These are phyloP conservation scores for Tridacna gigas DNA, from an alignment of 2,888 invertebrate species.

Conservation along the genomic window DNA sequence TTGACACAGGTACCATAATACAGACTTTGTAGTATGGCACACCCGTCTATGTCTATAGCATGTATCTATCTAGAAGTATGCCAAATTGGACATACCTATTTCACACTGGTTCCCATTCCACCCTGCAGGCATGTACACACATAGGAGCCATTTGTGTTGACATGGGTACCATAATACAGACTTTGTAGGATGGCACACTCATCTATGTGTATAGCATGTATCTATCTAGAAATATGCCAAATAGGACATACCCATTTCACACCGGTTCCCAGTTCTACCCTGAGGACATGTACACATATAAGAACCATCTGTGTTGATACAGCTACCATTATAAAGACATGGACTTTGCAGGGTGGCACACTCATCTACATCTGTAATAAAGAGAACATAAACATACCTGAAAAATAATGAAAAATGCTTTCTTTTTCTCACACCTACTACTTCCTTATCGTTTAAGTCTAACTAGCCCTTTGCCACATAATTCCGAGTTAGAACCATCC, in stretches of 20 bases:
- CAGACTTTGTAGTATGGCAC: constrained; percentile 32
- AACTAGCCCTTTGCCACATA: too few species aligned
- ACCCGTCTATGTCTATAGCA: constrained; percentile 45
- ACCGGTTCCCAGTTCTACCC: constrained; percentile 59
- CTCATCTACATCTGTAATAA: constrained; percentile 42
- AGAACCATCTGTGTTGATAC: constrained; percentile 63
- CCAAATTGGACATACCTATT: constrained; percentile 45
- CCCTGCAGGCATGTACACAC: constrained; percentile 62
- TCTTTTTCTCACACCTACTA: too few species aligned
- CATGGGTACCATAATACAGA: constrained; percentile 62
- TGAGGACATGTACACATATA: constrained; percentile 63
- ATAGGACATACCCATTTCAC: constrained; percentile 36
- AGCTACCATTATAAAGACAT: constrained; percentile 65
- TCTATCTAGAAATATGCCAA: background rate
- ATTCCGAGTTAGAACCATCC: too few species aligned
- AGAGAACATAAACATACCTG: background rate
- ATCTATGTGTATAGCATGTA: constrained; percentile 55
- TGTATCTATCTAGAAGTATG: background rate
- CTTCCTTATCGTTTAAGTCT: too few species aligned
- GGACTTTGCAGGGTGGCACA: constrained; percentile 34
- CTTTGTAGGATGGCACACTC: constrained; percentile 45
- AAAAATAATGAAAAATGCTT: too few species aligned
- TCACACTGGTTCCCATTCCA: constrained; percentile 63
- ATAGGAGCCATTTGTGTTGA: constrained; percentile 64
- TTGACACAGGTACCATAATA: constrained; percentile 66